phyloP scores from a whole-genome alignment of 2,113 vertebrate genomes.

The Psettodes erumei region DNA sequence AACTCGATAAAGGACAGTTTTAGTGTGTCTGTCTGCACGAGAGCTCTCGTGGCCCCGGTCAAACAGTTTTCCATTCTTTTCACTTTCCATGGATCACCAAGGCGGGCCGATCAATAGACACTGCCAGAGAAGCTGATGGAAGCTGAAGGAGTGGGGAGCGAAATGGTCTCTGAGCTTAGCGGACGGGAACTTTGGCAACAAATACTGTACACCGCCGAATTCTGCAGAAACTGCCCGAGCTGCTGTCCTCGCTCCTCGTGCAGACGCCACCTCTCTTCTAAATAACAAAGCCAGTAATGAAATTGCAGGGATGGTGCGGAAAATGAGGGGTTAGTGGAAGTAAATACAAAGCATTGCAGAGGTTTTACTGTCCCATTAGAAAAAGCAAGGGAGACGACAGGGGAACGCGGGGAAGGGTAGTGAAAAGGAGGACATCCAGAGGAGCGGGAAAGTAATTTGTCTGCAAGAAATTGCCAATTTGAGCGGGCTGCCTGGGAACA shows the following conservation, averaged over 20 bases:
- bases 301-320: slow-evolving; percentile 31
- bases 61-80: slow-evolving; percentile 42
- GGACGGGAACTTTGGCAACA: slow-evolving; percentile 36
- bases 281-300: slow-evolving; percentile 32
- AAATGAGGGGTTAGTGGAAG: slow-evolving; percentile 44
- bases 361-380: slow-evolving; percentile 50
- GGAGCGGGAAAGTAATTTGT: slow-evolving; percentile 66
- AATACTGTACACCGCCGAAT: slow-evolving; percentile 2
- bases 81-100: slow-evolving; percentile 44
- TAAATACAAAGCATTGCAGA: slow-evolving; percentile 56
- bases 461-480: slow-evolving; percentile 70
- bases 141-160: slow-evolving; percentile 26
- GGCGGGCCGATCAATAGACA: slow-evolving; percentile 50
- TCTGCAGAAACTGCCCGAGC: slow-evolving; percentile 1
- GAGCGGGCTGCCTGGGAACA: slow-evolving; percentile 44
- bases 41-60: slow-evolving; percentile 38
- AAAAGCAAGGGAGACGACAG: slow-evolving; percentile 25
- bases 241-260: slow-evolving; percentile 15
- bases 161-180: slow-evolving; percentile 37
- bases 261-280: slow-evolving; percentile 17
- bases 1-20: no score
- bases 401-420: slow-evolving; percentile 9
- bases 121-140: slow-evolving; percentile 37
- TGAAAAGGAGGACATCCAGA: slow-evolving; percentile 36
- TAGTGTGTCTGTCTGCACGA: slow-evolving; percentile 29